phyloP scores from a whole-genome alignment of 1,140 invertebrate genomes.

The Aphis craccivora region DNA sequence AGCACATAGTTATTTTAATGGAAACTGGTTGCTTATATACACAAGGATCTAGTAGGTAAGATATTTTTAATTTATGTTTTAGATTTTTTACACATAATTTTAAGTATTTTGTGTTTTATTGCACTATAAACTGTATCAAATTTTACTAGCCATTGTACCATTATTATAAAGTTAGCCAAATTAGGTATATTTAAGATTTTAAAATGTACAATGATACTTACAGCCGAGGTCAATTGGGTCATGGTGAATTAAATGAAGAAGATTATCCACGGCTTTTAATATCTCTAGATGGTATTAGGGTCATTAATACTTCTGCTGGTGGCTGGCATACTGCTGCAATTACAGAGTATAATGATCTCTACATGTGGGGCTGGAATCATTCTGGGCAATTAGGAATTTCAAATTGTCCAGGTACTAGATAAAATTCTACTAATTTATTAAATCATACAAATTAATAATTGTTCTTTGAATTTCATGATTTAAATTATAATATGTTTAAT shows the following conservation, averaged over 20 bases:
- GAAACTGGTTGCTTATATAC: conserved; percentile 77
- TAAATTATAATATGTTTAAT: background rate
- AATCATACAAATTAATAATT: background rate
- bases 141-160: background rate
- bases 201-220: conserved; percentile 56
- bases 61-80: conserved; percentile 45
- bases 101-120: conserved; percentile 35
- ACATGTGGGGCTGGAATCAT: conserved; percentile 87
- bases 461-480: background rate
- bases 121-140: background rate
- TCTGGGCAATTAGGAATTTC: conserved; percentile 78
- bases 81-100: background rate
- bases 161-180: background rate
- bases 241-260: conserved; percentile 72
- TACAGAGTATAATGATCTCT: conserved; percentile 73
- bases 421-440: background rate
- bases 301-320: conserved; percentile 74
- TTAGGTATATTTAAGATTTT: background rate
- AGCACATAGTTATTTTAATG: conserved; percentile 79
- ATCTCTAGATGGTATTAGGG: conserved; percentile 76
- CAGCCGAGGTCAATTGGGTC: conserved; percentile 86
- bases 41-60: conserved; percentile 82
- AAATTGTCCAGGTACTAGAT: conserved; percentile 61
- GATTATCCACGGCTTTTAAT: conserved; percentile 72
- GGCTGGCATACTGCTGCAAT: conserved; percentile 86